Percentiles rank a stretch among this genome's conserved stretches.
Evolutionary conservation across 2,888 invertebrate species (phyloP).

Genomic region (Eristalis tenax): DNA sequence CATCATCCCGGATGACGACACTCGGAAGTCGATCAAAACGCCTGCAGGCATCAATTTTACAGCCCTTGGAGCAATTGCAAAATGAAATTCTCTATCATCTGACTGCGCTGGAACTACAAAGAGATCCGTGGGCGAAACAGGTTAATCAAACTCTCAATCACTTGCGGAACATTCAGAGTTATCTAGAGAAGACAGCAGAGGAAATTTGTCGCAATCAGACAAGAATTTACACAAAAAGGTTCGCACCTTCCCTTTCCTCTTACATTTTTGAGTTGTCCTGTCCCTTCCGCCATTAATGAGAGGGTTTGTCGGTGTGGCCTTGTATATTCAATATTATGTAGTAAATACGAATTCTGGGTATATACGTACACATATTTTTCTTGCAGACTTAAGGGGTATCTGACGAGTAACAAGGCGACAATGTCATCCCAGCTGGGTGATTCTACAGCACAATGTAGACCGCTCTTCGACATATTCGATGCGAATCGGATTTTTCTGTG

Average conservation of each 20-base stretch:
- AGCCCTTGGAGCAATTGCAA: conserved; percentile 86
- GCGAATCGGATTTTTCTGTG: conserved; percentile 83
- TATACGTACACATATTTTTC: not conserved
- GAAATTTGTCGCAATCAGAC: conserved; percentile 87
- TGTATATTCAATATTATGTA: not conserved
- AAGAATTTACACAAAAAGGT: conserved; percentile 79
- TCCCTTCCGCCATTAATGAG: conserved; percentile 27
- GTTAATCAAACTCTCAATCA: conserved; percentile 88
- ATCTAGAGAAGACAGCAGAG: conserved; percentile 87
- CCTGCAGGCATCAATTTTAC: conserved; percentile 85
- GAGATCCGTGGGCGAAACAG: conserved; percentile 87
- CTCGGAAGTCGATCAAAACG: conserved; percentile 86
- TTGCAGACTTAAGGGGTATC: conserved; percentile 84
- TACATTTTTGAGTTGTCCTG: conserved; percentile 35
- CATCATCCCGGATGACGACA: conserved; percentile 88
- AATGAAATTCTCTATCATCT: conserved; percentile 89
- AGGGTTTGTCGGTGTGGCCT: conserved; percentile 23
- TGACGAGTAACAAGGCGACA: conserved; percentile 86
- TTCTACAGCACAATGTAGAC: conserved; percentile 87
- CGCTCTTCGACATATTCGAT: conserved; percentile 87
- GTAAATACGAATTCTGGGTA: not conserved
- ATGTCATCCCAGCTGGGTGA: conserved; percentile 85
- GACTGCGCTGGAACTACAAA: conserved; percentile 88
- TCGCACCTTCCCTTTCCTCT: conserved; percentile 38
- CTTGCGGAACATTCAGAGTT: conserved; percentile 89